Base-by-base conservation (phyloP, 2,797 vertebrate genomes). In the Dryobates pubescens region DNA sequence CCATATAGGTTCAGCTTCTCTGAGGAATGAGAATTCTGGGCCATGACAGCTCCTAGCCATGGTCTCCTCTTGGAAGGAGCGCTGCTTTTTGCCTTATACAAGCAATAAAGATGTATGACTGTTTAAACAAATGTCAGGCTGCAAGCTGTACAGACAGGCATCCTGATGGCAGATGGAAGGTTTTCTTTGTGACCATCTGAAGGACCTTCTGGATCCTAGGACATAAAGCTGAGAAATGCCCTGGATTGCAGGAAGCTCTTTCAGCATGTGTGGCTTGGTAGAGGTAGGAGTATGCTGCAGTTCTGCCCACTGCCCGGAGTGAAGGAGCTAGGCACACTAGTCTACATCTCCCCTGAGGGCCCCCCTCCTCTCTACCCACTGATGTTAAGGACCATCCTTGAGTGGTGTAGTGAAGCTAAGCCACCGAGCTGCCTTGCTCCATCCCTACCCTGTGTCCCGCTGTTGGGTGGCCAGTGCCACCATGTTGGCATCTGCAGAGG, bases 401-500 rank as follows among this genome's bases (percentile, higher is more conserved):
- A 70, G 45, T 2, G 0, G 23, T 45, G 29, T 29, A 65, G 43
- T 3, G 4, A 58, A 64, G 36, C 59, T 59, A 77, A 43, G 51
- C 30, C 1, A 1, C 32, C 2, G 1, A 61, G 56, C 30, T 74
- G 9, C 49, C 34, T 64, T 5, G 2, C 32, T 45, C 29, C 27
- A 72, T 10, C 62, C 13, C 1, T 29, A 8, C 13, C 47, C 36
- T 0, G 0, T 9, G 38, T 24, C 47, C 49, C 27, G 41, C 56
- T 43, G 3, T 13, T 12, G 5, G 62, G 58, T 5, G 1, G 56
- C 67, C 0, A 1, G 12, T 32, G 70, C 57, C 12, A 4, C 9
- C 0, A 0, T 0, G 10, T 15, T 0, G 0, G 43, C 29, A 13
- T 7, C 36, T 59, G 61, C 65, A 1, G 3, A 2, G 34, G 34